phyloP scores from a whole-genome alignment of 2,888 invertebrate species.

The Myopa testacea region DNA sequence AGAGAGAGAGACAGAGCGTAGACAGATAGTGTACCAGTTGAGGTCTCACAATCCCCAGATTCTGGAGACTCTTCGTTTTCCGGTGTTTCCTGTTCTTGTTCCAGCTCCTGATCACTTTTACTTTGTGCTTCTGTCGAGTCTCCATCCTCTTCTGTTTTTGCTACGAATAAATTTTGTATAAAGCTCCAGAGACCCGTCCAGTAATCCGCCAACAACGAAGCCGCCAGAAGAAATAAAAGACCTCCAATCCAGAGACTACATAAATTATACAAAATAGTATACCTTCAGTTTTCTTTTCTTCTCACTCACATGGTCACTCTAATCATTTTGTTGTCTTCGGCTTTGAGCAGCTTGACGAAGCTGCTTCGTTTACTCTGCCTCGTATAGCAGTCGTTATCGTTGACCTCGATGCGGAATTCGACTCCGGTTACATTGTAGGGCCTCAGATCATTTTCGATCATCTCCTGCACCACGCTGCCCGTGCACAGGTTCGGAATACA shows the following conservation, averaged over 20 bases:
- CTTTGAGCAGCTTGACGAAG: conserved; percentile 56
- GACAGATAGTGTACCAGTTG: background rate
- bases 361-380: conserved; percentile 62
- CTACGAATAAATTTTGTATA: background rate
- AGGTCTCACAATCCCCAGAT: background rate
- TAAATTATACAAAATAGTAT: background rate
- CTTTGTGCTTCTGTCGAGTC: background rate
- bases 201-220: conserved; percentile 48
- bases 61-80: background rate
- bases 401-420: conserved; percentile 72
- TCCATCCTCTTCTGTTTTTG: background rate
- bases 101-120: background rate
- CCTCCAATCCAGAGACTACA: conserved; percentile 20
- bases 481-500: conserved; percentile 77
- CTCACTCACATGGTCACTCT: conserved; percentile 69
- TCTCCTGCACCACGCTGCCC: conserved; percentile 70
- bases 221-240: conserved; percentile 39
- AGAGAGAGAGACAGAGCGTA: conserved; percentile 40
- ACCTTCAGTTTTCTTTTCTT: background rate
- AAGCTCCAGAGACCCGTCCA: conserved; percentile 33
- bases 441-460: conserved; percentile 72
- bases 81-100: conserved; percentile 16
- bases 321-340: conserved; percentile 58
- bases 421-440: conserved; percentile 73
- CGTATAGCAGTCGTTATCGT: conserved; percentile 73